Evolutionary conservation across 2,797 vertebrate species (phyloP), one percentile per base, ranked within the genome.

Genomic region (Argyrosomus regius): DNA sequence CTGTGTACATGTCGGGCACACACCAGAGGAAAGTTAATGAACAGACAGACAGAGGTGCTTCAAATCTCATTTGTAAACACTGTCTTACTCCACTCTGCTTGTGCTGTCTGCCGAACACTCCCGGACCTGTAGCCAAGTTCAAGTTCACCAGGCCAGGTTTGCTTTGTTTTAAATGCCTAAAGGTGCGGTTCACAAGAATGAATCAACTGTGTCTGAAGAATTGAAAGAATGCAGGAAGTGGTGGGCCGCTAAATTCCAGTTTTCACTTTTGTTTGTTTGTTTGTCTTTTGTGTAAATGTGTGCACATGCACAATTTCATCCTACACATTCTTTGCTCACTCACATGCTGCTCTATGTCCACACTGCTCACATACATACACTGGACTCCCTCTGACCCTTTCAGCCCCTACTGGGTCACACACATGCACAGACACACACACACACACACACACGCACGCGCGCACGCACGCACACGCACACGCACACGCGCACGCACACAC

Each of bases 191-290:
- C 39, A 10, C 4, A 61, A 52, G 72, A 7, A 75, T 76, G 54
- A 76, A 56, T 62, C 5, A 49, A 72, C 8, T 35, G 41, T 41
- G 28, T 1, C 31, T 50, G 26, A 68, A 60, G 67, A 78, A 60
- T 75, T 67, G 7, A 63, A 84, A 75, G 69, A 77, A 88, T 85
- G 72, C 72, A 68, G 74, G 65, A 82, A 78, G 63, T 77, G 58
- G 28, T 2, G 0, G 41, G 22, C n/a, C 5, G 14, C 22, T 22
- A 14, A 49, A 80, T 77, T 70, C 49, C 26, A 26, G 10, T 31
- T 59, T 68, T 50, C 5, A 46, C 41, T 20, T 39, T 39, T 39
- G 35, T 39, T 39, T 39, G 35, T 39, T 16, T 41, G 22, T n/a
- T 45, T 7, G 9, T 18, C 5, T 54, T 62, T 45, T 39, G 3